These are phyloP conservation scores for Agrochola macilenta DNA, from an alignment of 2,888 invertebrate species.

Conservation along the genomic window DNA sequence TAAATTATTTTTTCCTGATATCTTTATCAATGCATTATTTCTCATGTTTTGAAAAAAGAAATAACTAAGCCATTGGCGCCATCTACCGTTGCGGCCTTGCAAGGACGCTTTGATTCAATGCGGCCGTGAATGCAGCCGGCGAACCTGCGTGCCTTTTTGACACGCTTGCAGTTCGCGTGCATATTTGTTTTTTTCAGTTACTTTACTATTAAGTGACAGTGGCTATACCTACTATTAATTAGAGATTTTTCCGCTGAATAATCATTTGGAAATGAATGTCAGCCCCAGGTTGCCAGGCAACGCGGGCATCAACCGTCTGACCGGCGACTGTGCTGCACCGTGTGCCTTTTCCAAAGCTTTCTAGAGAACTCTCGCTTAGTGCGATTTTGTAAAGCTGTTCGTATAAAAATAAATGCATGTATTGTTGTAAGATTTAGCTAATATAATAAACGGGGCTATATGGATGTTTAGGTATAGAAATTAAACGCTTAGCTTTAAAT, in stretches of 20 bases:
- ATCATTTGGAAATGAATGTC: slow-evolving; percentile 22
- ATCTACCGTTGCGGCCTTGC: slow-evolving; percentile 72
- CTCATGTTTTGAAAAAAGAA: not conserved
- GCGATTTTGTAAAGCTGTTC: slow-evolving; percentile 30
- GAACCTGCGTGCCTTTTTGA: slow-evolving; percentile 53
- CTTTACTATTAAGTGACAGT: no score
- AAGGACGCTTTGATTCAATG: slow-evolving; percentile 72
- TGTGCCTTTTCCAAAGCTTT: slow-evolving; percentile 76
- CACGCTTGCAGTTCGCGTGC: slow-evolving; percentile 30
- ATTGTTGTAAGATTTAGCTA: not conserved
- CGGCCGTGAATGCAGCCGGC: slow-evolving; percentile 57
- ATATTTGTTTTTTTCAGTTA: slow-evolving; percentile 11
- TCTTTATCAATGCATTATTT: not conserved
- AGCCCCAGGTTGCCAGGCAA: slow-evolving; percentile 78
- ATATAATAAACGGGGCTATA: slow-evolving; percentile 29
- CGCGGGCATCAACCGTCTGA: slow-evolving; percentile 72
- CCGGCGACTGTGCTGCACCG: slow-evolving; percentile 42
- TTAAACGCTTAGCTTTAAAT: slow-evolving; percentile 1
- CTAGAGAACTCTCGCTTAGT: slow-evolving; percentile 75
- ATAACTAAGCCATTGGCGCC: not conserved
- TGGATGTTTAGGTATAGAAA: slow-evolving; percentile 1
- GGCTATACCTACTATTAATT: not conserved
- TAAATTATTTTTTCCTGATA: not conserved
- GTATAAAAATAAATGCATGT: not conserved
- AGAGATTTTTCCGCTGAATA: not conserved